Evolutionary conservation across 2,888 invertebrate species (phyloP), one percentile per base, ranked within the genome.

Genomic region (Cephus nigrinus): DNA sequence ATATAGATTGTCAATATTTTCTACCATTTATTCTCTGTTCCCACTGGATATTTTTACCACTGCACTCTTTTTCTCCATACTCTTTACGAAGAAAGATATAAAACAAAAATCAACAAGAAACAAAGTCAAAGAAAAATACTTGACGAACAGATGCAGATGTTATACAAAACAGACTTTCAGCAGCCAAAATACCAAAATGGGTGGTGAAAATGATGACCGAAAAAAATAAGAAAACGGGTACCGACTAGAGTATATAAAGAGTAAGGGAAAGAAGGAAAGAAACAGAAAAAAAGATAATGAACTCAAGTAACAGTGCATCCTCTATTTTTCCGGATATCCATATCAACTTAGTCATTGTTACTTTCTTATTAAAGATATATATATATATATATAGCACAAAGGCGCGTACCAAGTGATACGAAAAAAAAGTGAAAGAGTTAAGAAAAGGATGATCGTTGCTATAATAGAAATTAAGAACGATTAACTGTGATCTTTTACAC

Each of bases 341-440:
- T 55, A 55, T 55, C 40, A 23, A 55, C 15, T 55, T 23, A 55
- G 40, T 55, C 40, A 55, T 55, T 75, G 71, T 71, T 34, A 73
- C 55, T 36, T 35, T 75, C 76, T 32, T 75, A 68, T 69, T 74
- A 75, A 55, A 71, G 40, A 74, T 30, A 76, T 71, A 76, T 68
- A 68, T 75, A 75, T 79, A 76, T 40, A 40, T 30, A 30, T 40
- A 40, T 40, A 40, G 40, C 40, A 55, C 23, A 23, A 55, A 55
- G 23, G 2, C 23, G 40, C 9, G 5, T 55, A 55, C 40, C 23
- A 55, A 55, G 40, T 9, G 40, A 23, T 55, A 55, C 23, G 23
- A 55, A 9, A 23, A 55, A 55, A 15, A 23, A 15, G 23, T 1
- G 15, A 40, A 40, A 30, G 9, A 15, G 69, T 5, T 31, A 33